phyloP scores from a whole-genome alignment of 2,888 invertebrate species.

The Drosophila formosana region DNA sequence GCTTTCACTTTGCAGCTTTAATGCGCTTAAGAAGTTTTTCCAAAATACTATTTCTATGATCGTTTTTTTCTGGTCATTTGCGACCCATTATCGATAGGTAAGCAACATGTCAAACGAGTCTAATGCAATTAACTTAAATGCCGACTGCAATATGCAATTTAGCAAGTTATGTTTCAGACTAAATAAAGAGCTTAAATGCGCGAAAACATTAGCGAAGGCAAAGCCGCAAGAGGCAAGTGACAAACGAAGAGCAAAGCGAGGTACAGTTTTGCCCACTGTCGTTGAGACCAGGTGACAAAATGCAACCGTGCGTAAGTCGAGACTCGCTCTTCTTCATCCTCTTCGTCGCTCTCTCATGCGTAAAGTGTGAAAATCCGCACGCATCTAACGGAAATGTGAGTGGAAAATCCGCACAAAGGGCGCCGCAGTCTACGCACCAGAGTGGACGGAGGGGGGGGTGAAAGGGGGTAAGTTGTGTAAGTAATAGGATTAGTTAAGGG shows the following conservation, averaged over 20 bases:
- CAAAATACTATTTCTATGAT: background rate
- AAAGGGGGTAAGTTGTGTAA: conserved; percentile 56
- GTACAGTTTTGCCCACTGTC: no score
- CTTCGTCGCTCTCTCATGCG: conserved; percentile 53
- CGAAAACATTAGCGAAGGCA: conserved; percentile 28
- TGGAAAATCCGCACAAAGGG: conserved; percentile 48
- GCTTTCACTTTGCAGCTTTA: background rate
- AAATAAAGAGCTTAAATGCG: conserved; percentile 44
- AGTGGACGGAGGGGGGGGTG: background rate
- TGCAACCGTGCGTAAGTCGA: conserved; percentile 63
- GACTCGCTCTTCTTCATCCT: no score
- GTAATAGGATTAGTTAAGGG: conserved; percentile 69
- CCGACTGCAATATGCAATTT: conserved; percentile 76
- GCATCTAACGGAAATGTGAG: conserved; percentile 54
- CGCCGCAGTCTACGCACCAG: conserved; percentile 43
- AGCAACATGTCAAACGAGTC: conserved; percentile 73
- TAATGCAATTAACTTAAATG: conserved; percentile 81
- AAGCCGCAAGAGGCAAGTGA: background rate
- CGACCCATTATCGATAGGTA: conserved; percentile 41
- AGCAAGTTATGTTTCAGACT: conserved; percentile 66
- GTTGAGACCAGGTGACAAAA: conserved; percentile 56
- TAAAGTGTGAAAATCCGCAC: conserved; percentile 75
- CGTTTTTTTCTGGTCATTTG: conserved; percentile 11
- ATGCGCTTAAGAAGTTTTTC: conserved; percentile 8
- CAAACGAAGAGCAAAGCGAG: background rate